Evolutionary conservation across 2,113 vertebrate species (phyloP), one percentile per base, ranked within the genome.

Genomic region (Tetrax tetrax): DNA sequence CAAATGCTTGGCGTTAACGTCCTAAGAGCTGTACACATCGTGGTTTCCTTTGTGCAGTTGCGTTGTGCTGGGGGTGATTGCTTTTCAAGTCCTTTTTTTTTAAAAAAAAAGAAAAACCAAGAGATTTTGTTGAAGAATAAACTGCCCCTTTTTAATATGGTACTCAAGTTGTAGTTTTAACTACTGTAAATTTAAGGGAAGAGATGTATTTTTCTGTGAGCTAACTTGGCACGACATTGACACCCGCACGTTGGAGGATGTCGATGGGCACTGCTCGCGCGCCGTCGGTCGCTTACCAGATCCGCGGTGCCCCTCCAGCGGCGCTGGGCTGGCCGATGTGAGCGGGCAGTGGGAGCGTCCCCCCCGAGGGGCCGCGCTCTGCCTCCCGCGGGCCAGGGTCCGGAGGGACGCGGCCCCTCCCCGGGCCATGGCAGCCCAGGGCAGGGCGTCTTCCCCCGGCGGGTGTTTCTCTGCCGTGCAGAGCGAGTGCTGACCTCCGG

Each of bases 381-480:
- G 38, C 38, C 38, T 38, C 38, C 38, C 38, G 38, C 38, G 38
- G 38, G 38, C 38, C 38, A 10, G 38, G 38, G 38, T 38, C 38
- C 38, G 38, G 38, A 38, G 38, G 38, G 38, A 38, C 38, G 38
- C 38, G 38, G 38, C 38, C 38, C 38, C 38, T 38, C 38, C 38
- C 10, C 38, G 64, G 79, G n/a, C 29, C 1, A 1, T 1, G 59
- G 25, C 51, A 16, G 41, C 38, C 20, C 0, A 13, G 21, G 3
- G 13, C 20, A 37, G 45, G 35, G 50, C 4, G 1, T 37, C 71
- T 33, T 37, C 60, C 60, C 1, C 2, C 80, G 25, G 65, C 59
- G 0, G 48, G 14, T 4, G 43, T 21, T 69, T 63, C 92, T 98
- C 95, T 96, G 97, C 97, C 76, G 38, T 95, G 97, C 97, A 97